Conservation (phyloP, 2,113 vertebrate genomes). For the Caloenas nicobarica region DNA sequence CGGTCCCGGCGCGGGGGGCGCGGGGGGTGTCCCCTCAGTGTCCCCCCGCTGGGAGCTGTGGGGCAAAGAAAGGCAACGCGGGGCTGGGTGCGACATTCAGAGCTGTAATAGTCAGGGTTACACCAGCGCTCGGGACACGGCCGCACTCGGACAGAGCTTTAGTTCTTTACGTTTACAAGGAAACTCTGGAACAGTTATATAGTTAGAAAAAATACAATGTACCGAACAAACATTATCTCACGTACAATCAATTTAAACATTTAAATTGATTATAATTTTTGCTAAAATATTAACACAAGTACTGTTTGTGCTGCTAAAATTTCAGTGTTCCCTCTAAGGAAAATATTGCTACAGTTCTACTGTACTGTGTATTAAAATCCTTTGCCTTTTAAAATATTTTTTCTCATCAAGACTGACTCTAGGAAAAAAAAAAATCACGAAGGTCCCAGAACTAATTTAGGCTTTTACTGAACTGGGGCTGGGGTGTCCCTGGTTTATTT, state of each 20-base stretch:
- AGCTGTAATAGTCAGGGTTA: conserved; percentile 35
- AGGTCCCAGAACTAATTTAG: background rate
- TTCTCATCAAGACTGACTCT: background rate
- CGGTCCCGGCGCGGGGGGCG: no score
- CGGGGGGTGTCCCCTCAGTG: background rate
- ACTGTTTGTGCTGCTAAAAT: conserved; percentile 70
- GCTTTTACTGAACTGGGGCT: background rate
- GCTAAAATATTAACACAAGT: conserved; percentile 69
- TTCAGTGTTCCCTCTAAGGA: conserved; percentile 78
- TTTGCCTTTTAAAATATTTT: background rate
- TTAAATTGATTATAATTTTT: conserved; percentile 69
- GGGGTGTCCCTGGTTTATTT: background rate
- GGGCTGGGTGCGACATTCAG: conserved; percentile 66
- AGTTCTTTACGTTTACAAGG: conserved; percentile 49
- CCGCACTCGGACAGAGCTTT: conserved; percentile 46
- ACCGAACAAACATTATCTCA: conserved; percentile 73
- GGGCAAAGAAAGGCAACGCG: conserved; percentile 51
- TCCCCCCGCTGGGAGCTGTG: background rate
- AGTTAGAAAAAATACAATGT: conserved; percentile 71
- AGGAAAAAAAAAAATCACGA: background rate
- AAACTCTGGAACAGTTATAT: conserved; percentile 60
- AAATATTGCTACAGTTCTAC: conserved; percentile 70
- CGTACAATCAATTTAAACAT: conserved; percentile 73
- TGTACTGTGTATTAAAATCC: conserved; percentile 30
- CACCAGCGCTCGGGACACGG: conserved; percentile 33